Base-by-base conservation (phyloP, 1,140 invertebrate genomes). In the Ceratosolen fusciceps region DNA sequence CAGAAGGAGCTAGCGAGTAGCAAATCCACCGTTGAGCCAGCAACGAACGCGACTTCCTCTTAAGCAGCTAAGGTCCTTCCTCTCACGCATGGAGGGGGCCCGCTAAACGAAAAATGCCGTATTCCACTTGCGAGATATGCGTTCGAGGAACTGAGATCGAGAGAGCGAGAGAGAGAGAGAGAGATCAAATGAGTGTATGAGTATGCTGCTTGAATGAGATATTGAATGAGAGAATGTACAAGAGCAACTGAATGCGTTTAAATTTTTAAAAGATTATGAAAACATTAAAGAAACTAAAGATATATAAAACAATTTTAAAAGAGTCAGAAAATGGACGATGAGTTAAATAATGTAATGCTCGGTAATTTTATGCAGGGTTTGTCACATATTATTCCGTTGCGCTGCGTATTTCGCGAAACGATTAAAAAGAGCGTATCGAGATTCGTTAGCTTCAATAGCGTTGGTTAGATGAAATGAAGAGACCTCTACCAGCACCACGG, bases 61-160 rank as follows among this genome's bases (percentile, higher is more conserved):
- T 80, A 79, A 79, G 29, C 31, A 74, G 56, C 29, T n/a, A 2
- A 47, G 3, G 16, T 49, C 67, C 76, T 49, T 39, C 75, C 2
- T 47, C 24, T 47, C 24, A 14, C 39, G 26, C 68, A 29, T 60
- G 21, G 56, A 47, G 47, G 70, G 73, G 77, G 77, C 56, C 8
- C 47, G 43, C 70, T 8, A 78, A 49, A 74, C 5, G 31, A 72
- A 77, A 47, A 77, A 62, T 71, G 39, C 74, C 21, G 39, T 68
- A 70, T 68, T 73, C 56, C 39, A 74, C 37, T 77, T 65, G 70
- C 26, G 58, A 79, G 47, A 79, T 56, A 79, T 67, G 82, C 80
- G 83, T 68, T 77, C 80, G 82, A 84, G 81, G 79, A 80, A 81
- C 82, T 84, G 83, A 81, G 83, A 84, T 70, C 72, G 81, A 76